Percentiles rank a stretch among this genome's conserved stretches.
Evolutionary conservation across 2,888 invertebrate species (phyloP).

Genomic region (Pollenia griseotomentosa): DNA sequence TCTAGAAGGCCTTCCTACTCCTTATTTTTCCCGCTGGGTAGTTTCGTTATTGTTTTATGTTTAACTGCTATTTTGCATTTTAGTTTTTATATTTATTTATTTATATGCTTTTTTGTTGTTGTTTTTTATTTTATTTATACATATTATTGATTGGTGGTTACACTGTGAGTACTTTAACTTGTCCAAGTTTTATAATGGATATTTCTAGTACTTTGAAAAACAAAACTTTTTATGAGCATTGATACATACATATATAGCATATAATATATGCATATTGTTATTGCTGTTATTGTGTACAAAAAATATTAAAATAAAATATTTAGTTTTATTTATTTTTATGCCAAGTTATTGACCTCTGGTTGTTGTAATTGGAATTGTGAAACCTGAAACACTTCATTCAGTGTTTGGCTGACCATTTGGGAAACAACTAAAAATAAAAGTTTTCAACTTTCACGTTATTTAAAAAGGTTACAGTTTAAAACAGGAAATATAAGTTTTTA

Average conservation of each 20-base stretch:
- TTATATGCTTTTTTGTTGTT: conserved; percentile 10
- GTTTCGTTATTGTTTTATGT: conserved; percentile 18
- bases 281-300: neutral
- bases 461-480: neutral
- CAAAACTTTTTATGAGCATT: neutral
- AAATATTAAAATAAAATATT: neutral
- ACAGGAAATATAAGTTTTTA: neutral
- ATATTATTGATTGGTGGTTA: conserved; percentile 58
- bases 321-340: conserved; percentile 22
- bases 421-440: neutral
- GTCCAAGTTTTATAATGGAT: conserved; percentile 60
- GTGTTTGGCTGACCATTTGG: conserved; percentile 9
- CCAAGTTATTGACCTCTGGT: conserved; percentile 25
- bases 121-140: conserved; percentile 23
- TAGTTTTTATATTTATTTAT: conserved; percentile 34
- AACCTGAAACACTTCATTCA: conserved; percentile 16
- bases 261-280: neutral
- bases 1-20: too few relatives aligned
- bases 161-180: conserved; percentile 56
- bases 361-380: conserved; percentile 1
- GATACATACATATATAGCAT: neutral
- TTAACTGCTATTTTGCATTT: conserved; percentile 45
- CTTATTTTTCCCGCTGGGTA: too few relatives aligned
- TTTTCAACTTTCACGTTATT: neutral
- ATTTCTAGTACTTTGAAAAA: conserved; percentile 43